These are phyloP conservation scores for Eugnorisma glareosa DNA, from an alignment of 2,888 invertebrate genomes.

Conservation along the genomic window DNA sequence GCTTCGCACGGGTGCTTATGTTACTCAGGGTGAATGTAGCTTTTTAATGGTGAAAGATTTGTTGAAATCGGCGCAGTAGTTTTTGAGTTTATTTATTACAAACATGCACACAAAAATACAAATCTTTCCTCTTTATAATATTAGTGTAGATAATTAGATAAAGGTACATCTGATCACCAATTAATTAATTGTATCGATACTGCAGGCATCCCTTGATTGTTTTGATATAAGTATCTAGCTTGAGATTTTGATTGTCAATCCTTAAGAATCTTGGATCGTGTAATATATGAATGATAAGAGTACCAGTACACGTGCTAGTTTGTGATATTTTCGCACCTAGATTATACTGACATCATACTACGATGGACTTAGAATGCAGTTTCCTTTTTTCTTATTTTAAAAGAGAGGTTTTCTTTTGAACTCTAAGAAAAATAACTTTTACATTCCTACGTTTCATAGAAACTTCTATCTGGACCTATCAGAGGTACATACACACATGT, in stretches of 20 bases:
- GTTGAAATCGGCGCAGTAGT: too few species aligned
- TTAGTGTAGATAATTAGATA: too few species aligned
- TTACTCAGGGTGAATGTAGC: too few species aligned
- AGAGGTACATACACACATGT: background rate
- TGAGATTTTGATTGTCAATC: conserved; percentile 28
- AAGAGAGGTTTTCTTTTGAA: background rate
- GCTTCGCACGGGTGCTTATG: too few species aligned
- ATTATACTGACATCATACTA: background rate
- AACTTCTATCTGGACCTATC: background rate
- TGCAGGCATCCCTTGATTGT: conserved; percentile 11
- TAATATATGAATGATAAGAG: background rate
- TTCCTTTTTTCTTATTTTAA: background rate
- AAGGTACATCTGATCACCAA: background rate
- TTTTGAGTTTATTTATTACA: too few species aligned
- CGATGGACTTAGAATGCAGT: background rate
- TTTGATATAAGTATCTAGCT: conserved; percentile 6
- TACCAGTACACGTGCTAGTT: background rate
- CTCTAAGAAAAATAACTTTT: background rate
- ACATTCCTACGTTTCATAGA: background rate
- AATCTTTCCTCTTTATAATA: too few species aligned
- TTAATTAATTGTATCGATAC: conserved; percentile 7
- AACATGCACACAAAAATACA: too few species aligned
- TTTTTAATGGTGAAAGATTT: too few species aligned
- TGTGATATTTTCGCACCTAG: background rate
- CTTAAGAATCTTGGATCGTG: background rate